Base-by-base conservation (phyloP, 2,113 vertebrate species). In the Thunnus thynnus region DNA sequence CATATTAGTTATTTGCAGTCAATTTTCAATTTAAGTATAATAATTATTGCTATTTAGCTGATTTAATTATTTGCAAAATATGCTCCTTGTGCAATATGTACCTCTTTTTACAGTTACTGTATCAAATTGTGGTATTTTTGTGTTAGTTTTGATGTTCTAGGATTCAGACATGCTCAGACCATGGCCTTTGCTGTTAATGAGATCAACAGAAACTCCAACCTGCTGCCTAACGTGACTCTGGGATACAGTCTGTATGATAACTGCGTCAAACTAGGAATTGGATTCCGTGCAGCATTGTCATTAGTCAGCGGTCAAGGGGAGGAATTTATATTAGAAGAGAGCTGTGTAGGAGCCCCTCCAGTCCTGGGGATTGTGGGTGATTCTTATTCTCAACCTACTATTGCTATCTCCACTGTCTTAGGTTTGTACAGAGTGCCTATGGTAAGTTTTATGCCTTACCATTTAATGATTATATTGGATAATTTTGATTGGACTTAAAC, bases 151-250 rank as follows among this genome's bases (percentile, higher is more conserved):
- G 82, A 93, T 22, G 51, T 85, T 61, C 62, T 76, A 69, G 90
- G 86, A 4, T 92, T 94, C 44, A 84, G 89, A 63, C 82, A 84
- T 41, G 93, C 90, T 46, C 69, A 78, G 85, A 91, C 92, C 12
- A 94, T 94, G 92, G 87, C 80, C 36, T 94, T 93, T 86, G 86
- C 94, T 17, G 87, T 94, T 52, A 77, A 90, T 50, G 92, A 94
- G 50, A 41, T 41, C 36, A 41, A 41, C 36, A 41, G 36, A 41
- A 41, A 41, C 8, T 41, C 36, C 36, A 41, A 41, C 36, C 36
- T 41, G 36, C 36, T 41, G 36, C 8, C 36, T 41, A 41, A 41
- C 7, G 36, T 41, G 36, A 41, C 36, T 9, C 6, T 41, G 36
- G 36, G 36, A 41, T 41, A 41, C 36, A 41, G 36, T 41, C 65